These are phyloP conservation scores for Creontiades dilutus DNA, from an alignment of 2,888 invertebrate genomes.

Conservation along the genomic window DNA sequence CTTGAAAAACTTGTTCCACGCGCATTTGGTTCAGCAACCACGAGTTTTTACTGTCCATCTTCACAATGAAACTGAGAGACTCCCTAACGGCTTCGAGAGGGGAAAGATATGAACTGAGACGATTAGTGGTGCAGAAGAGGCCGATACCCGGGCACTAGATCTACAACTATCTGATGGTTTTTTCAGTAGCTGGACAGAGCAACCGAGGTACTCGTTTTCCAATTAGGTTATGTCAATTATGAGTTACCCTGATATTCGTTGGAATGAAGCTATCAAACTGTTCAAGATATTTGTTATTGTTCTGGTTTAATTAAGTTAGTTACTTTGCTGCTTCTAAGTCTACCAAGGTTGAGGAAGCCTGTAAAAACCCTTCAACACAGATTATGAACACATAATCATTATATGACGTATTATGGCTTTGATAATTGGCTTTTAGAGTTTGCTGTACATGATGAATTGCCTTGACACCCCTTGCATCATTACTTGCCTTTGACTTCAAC, in stretches of 20 bases:
- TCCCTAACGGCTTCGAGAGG: not conserved
- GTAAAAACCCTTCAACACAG: too few species aligned
- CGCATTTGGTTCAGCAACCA: not conserved
- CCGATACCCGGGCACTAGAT: slow-evolving; percentile 2
- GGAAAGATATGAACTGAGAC: not conserved
- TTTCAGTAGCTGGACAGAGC: not conserved
- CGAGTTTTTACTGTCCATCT: not conserved
- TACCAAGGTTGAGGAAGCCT: not conserved
- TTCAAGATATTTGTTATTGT: not conserved
- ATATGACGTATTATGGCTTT: too few species aligned
- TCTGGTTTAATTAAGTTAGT: not conserved
- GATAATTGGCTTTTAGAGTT: too few species aligned
- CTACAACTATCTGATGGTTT: not conserved
- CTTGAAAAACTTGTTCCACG: not conserved
- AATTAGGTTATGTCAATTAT: not conserved
- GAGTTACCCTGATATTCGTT: not conserved
- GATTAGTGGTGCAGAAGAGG: not conserved
- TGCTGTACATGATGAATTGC: too few species aligned
- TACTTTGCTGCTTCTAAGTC: not conserved
- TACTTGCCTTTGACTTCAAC: too few species aligned
- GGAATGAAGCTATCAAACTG: not conserved
- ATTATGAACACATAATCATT: too few species aligned
- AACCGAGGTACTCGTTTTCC: not conserved
- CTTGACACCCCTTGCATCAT: too few species aligned
- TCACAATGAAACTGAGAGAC: slow-evolving; percentile 13